Conservation (phyloP, 1,140 invertebrate species). For the Heliothis subflexa region DNA sequence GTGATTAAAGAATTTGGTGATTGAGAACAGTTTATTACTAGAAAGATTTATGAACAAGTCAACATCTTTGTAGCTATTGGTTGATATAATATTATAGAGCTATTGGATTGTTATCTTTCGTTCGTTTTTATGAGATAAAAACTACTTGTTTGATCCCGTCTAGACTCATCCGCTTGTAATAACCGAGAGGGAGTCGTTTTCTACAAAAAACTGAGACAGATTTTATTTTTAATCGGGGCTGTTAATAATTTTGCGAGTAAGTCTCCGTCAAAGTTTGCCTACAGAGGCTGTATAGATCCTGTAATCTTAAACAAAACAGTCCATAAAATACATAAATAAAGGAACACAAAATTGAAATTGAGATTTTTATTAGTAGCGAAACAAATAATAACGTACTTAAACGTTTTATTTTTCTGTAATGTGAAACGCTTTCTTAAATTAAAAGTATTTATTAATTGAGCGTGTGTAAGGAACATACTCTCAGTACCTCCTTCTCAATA, state of each 20-base stretch:
- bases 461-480: background rate
- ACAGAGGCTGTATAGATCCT: background rate
- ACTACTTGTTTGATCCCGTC: background rate
- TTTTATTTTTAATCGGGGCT: conserved; percentile 6
- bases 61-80: no score
- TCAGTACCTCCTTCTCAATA: conserved; percentile 24
- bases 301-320: no score
- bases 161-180: conserved; percentile 10
- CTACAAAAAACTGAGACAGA: background rate
- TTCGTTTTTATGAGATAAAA: no score
- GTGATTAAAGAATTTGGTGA: no score
- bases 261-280: conserved; percentile 9
- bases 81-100: no score
- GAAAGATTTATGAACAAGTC: no score
- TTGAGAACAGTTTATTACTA: no score
- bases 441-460: background rate
- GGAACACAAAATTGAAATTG: background rate
- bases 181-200: conserved; percentile 6
- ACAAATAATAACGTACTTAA: no score
- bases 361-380: background rate
- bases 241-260: conserved; percentile 3
- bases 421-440: no score
- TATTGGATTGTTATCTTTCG: no score
- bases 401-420: no score
- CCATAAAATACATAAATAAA: no score